These are phyloP conservation scores for Strigops habroptila DNA, from an alignment of 2,113 vertebrate species.

Conservation along the genomic window DNA sequence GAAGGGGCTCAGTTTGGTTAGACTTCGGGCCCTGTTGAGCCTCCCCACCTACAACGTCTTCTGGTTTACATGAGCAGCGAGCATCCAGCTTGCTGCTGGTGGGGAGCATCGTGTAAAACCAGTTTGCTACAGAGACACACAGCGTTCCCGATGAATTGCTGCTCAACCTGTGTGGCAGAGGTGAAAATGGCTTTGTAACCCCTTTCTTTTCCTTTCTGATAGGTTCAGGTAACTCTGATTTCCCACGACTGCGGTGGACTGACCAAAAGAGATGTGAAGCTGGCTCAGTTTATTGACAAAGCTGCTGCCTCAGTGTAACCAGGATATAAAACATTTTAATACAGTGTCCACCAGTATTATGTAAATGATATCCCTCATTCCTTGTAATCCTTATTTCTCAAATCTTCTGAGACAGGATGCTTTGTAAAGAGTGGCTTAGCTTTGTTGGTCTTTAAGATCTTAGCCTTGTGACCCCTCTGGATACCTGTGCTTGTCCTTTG, in stretches of 20 bases:
- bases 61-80: background rate
- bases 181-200: background rate
- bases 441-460: background rate
- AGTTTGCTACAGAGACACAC: background rate
- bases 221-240: conserved; percentile 95
- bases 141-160: rapidly evolving
- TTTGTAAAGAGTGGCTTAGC: background rate
- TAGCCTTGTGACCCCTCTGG: background rate
- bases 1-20: background rate
- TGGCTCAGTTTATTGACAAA: conserved; percentile 95
- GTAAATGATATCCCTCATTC: background rate
- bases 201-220: conserved; percentile 15
- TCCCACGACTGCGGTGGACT: conserved; percentile 90
- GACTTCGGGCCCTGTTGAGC: background rate
- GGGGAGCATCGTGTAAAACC: background rate
- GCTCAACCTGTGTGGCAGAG: background rate
- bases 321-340: background rate
- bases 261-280: conserved; percentile 87
- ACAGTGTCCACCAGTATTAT: background rate
- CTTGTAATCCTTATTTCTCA: background rate
- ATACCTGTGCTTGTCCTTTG: background rate
- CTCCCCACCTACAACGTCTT: background rate
- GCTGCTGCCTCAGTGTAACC: conserved; percentile 68
- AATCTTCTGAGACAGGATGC: background rate
- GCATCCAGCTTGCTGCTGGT: background rate